phyloP scores from a whole-genome alignment of 1,140 invertebrate genomes.

The Neodiprion fabricii region DNA sequence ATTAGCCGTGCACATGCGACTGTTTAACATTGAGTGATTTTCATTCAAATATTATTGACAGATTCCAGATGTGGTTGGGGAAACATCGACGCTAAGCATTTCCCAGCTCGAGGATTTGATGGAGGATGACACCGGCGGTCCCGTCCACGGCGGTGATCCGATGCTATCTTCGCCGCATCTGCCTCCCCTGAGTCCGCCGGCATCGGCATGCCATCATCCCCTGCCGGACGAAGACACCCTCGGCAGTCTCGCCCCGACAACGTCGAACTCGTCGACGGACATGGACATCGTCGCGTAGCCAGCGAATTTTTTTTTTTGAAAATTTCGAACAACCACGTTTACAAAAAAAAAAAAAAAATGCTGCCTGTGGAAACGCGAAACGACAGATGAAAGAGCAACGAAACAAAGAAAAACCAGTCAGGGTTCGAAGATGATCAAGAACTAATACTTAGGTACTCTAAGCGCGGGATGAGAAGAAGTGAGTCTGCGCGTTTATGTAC shows the following conservation, averaged over 20 bases:
- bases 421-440: too few relatives aligned
- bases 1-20: conserved; percentile 31
- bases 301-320: neutral
- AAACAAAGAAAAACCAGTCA: too few relatives aligned
- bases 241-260: conserved; percentile 54
- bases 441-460: too few relatives aligned
- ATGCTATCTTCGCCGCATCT: conserved; percentile 68
- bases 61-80: conserved; percentile 66
- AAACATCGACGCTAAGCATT: conserved; percentile 65
- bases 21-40: conserved; percentile 15
- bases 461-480: too few relatives aligned
- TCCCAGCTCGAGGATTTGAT: conserved; percentile 81
- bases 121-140: conserved; percentile 77
- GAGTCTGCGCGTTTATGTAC: too few relatives aligned
- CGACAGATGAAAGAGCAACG: too few relatives aligned
- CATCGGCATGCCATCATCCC: conserved; percentile 48
- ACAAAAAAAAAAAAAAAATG: too few relatives aligned
- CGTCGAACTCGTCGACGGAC: conserved; percentile 56
- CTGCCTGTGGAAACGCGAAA: too few relatives aligned
- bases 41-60: conserved; percentile 38
- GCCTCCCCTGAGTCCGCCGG: conserved; percentile 55
- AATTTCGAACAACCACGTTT: too few relatives aligned
- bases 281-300: conserved; percentile 60
- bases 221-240: conserved; percentile 57
- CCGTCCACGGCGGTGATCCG: conserved; percentile 72